phyloP scores from a whole-genome alignment of 2,888 invertebrate species.

The Papilio gigon region DNA sequence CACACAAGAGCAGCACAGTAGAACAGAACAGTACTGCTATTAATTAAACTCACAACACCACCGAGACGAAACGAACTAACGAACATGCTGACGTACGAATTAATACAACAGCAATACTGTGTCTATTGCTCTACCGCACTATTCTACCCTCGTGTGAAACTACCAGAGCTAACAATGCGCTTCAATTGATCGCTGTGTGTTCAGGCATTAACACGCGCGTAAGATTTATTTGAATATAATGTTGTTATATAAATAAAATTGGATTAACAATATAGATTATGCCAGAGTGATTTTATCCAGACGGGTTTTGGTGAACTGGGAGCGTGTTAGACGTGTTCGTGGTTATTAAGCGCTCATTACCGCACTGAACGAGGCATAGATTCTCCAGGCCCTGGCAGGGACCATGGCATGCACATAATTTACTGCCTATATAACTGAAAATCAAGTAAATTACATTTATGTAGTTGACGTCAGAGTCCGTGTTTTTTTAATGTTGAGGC shows the following conservation, averaged over 20 bases:
- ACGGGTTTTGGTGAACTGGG: neutral
- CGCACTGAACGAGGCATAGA: neutral
- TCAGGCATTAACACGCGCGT: constrained; percentile 38
- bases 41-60: neutral
- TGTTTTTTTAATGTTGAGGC: neutral
- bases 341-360: constrained; percentile 15
- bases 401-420: neutral
- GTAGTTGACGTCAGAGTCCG: neutral
- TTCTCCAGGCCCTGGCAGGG: neutral
- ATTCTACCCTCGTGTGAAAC: neutral
- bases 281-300: constrained; percentile 16
- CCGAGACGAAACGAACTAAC: neutral
- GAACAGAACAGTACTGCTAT: neutral
- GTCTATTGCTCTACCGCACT: neutral
- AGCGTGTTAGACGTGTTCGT: neutral
- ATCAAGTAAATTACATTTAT: neutral
- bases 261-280: constrained; percentile 28
- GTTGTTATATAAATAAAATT: constrained; percentile 30
- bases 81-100: neutral
- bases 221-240: constrained; percentile 43
- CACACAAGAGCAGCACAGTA: neutral
- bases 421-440: neutral
- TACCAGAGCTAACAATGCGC: constrained; percentile 63
- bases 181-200: constrained; percentile 49
- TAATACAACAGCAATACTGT: neutral